These are phyloP conservation scores for Trachelus tabidus DNA, from an alignment of 2,888 invertebrate genomes.

Conservation along the genomic window DNA sequence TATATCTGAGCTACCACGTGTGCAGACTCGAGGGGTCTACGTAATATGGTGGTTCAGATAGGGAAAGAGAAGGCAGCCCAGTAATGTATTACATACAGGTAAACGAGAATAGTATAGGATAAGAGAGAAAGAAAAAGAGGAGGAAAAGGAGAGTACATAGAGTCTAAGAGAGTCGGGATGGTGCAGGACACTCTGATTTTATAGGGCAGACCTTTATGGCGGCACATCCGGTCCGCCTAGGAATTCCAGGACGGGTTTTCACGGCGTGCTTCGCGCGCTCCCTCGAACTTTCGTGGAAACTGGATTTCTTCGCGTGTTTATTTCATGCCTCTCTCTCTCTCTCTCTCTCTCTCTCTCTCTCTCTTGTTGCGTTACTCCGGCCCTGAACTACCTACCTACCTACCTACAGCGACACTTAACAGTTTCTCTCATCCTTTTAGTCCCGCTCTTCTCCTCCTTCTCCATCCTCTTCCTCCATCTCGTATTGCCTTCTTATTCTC, in stretches of 20 bases:
- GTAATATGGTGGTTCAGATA: neutral
- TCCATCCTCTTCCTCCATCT: constrained; percentile 12
- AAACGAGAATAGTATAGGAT: neutral
- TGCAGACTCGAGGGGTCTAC: neutral
- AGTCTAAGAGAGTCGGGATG: neutral
- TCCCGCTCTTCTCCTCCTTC: neutral
- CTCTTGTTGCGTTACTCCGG: neutral
- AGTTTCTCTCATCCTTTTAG: neutral
- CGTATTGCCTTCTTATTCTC: constrained; percentile 26
- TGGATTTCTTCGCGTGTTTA: neutral
- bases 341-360: constrained; percentile 1
- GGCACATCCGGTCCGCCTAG: neutral
- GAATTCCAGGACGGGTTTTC: neutral
- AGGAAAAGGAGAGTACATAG: neutral
- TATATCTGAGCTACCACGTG: neutral
- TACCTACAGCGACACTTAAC: neutral
- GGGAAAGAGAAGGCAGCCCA: neutral
- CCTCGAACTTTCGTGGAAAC: constrained; percentile 2
- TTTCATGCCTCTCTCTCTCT: constrained; percentile 15
- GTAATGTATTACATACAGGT: neutral
- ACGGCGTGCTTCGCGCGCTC: constrained; percentile 14
- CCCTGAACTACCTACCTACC: neutral
- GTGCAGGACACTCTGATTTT: neutral
- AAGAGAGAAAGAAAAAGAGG: neutral
- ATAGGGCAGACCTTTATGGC: neutral